Evolutionary conservation across 2,888 invertebrate genomes (phyloP).

Genomic region (Cataglyphis albicans): DNA sequence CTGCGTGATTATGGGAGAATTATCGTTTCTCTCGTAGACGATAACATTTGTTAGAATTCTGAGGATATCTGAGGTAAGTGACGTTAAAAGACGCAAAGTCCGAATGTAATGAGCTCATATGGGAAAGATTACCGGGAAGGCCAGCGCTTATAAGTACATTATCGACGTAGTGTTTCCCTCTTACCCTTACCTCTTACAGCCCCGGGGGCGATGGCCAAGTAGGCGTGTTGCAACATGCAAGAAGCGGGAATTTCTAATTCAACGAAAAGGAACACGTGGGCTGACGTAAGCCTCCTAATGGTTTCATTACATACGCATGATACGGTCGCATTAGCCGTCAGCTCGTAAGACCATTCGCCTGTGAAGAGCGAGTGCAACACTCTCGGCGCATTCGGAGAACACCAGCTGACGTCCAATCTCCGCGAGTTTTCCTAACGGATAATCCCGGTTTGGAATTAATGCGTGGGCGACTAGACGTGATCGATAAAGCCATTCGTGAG

Average conservation of each 20-base stretch:
- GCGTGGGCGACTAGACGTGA: constrained; percentile 35
- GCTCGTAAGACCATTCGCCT: constrained; percentile 62
- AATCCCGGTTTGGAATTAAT: constrained; percentile 30
- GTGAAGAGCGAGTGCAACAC: constrained; percentile 46
- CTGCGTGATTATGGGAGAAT: constrained; percentile 20
- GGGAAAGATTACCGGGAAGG: constrained; percentile 46
- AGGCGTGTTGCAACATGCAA: constrained; percentile 36
- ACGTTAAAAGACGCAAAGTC: constrained; percentile 37
- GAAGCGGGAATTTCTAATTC: constrained; percentile 48
- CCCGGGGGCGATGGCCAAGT: constrained; percentile 29
- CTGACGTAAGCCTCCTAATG: constrained; percentile 72
- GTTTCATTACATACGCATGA: constrained; percentile 75
- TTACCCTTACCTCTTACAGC: neutral
- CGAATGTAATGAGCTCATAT: constrained; percentile 45
- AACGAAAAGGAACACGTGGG: constrained; percentile 41
- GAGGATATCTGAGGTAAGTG: constrained; percentile 30
- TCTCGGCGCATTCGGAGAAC: constrained; percentile 11
- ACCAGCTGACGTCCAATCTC: constrained; percentile 43
- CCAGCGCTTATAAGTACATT: constrained; percentile 47
- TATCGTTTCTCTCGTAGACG: constrained; percentile 13
- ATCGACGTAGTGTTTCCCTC: constrained; percentile 17
- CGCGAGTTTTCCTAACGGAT: constrained; percentile 54
- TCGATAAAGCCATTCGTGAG: constrained; percentile 34
- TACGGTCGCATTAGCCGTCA: constrained; percentile 70
- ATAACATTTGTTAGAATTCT: constrained; percentile 27